Evolutionary conservation across 1,140 invertebrate species (phyloP).

Genomic region (Homarus americanus): DNA sequence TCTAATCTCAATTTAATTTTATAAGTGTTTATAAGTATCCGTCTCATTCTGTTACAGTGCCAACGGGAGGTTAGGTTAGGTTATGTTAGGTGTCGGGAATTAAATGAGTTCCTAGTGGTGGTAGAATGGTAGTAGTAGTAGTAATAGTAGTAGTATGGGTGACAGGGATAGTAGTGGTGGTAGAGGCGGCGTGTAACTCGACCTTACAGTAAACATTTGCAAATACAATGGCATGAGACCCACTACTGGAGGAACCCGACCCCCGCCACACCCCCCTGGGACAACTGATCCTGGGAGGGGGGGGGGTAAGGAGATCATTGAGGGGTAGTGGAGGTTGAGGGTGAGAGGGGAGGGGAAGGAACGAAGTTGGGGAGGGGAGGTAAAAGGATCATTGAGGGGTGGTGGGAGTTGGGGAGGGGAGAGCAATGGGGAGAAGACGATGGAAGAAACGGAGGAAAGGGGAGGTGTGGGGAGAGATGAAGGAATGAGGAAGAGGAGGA

Average conservation of each 20-base stretch:
- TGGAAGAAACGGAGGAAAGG: not conserved
- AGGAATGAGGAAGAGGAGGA: too few relatives aligned
- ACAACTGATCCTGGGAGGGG: slow-evolving; percentile 8
- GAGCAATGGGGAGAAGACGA: not conserved
- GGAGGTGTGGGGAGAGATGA: not conserved
- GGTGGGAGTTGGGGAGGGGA: not conserved
- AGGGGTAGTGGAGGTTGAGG: not conserved
- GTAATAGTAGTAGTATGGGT: not conserved
- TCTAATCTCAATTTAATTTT: too few relatives aligned
- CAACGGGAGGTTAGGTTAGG: too few relatives aligned
- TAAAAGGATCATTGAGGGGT: not conserved
- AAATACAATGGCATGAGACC: slow-evolving; percentile 59
- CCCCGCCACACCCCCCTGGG: not conserved
- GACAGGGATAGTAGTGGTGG: too few relatives aligned
- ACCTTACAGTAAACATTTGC: slow-evolving; percentile 57
- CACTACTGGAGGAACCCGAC: slow-evolving; percentile 31
- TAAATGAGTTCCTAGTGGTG: too few relatives aligned
- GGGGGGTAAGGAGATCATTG: not conserved
- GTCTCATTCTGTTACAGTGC: too few relatives aligned
- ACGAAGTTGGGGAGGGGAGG: not conserved
- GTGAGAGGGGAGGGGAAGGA: not conserved
- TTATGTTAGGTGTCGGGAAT: too few relatives aligned
- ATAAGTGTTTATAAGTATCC: too few relatives aligned
- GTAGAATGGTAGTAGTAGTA: too few relatives aligned
- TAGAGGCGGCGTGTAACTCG: slow-evolving; percentile 24